These are phyloP conservation scores for Tylochromis polylepis DNA, from an alignment of 2,113 vertebrate genomes.

Conservation along the genomic window DNA sequence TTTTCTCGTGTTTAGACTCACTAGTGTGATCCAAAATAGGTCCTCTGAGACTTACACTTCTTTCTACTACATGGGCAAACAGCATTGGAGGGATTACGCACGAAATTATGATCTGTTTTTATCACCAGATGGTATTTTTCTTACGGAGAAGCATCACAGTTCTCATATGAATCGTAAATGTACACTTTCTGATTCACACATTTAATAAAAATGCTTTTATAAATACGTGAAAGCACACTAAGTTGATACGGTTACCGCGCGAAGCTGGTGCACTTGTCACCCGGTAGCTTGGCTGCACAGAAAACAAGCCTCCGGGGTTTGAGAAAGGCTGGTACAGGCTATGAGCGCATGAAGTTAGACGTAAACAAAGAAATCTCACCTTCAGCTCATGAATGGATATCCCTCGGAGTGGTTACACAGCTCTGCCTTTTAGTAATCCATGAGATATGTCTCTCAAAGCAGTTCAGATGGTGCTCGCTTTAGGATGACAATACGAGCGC, in stretches of 20 bases:
- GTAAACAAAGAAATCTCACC: slow-evolving; percentile 77
- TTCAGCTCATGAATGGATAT: slow-evolving; percentile 85
- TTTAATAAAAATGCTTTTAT: neutral
- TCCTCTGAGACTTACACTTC: neutral
- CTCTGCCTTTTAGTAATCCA: slow-evolving; percentile 91
- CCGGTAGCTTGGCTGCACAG: slow-evolving; percentile 13
- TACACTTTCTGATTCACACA: neutral
- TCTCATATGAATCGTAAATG: neutral
- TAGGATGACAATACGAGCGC: slow-evolving; percentile 61
- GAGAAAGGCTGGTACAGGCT: neutral
- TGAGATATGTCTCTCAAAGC: slow-evolving; percentile 54
- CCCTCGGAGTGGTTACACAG: slow-evolving; percentile 66
- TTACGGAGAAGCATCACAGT: neutral
- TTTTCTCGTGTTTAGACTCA: neutral
- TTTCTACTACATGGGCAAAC: slow-evolving; percentile 25
- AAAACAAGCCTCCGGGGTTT: slow-evolving; percentile 34
- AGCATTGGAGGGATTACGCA: slow-evolving; percentile 39
- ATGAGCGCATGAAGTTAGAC: slow-evolving; percentile 51
- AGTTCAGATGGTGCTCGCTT: slow-evolving; percentile 39
- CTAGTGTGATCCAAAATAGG: neutral
- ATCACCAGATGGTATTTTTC: neutral
- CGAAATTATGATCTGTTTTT: neutral
- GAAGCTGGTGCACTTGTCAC: slow-evolving; percentile 63
- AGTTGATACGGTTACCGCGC: slow-evolving; percentile 7
- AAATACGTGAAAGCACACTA: neutral